These are phyloP conservation scores for Menidia menidia DNA, from an alignment of 2,797 vertebrate species.

Conservation along the genomic window DNA sequence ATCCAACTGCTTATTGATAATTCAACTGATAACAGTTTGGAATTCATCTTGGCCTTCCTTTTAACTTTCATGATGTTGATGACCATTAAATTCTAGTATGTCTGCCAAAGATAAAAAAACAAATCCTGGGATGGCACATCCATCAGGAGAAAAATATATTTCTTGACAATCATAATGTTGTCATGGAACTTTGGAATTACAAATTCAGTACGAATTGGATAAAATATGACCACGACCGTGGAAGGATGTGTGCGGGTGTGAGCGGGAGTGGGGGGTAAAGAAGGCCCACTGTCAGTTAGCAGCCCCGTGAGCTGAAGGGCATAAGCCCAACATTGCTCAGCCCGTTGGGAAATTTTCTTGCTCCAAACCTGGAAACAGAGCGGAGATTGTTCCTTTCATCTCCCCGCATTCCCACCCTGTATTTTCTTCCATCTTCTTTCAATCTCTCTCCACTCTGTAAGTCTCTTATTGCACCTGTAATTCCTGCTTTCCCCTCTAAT, in stretches of 20 bases:
- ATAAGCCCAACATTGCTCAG: slow-evolving; percentile 35
- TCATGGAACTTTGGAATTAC: not conserved
- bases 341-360: slow-evolving; percentile 62
- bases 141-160: too few species aligned
- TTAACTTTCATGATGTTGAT: too few species aligned
- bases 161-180: too few species aligned
- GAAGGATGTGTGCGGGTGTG: not conserved
- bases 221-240: slow-evolving; percentile 7
- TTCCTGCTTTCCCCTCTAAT: slow-evolving; percentile 47
- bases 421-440: slow-evolving; percentile 18
- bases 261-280: slow-evolving; percentile 30
- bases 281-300: slow-evolving; percentile 59
- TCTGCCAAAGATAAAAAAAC: too few species aligned
- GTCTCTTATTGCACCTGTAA: slow-evolving; percentile 53
- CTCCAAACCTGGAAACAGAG: slow-evolving; percentile 59
- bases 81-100: too few species aligned
- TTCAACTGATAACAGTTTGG: too few species aligned
- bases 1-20: too few species aligned
- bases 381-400: slow-evolving; percentile 56
- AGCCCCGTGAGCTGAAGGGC: slow-evolving; percentile 62
- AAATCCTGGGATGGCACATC: too few species aligned
- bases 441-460: slow-evolving; percentile 9
- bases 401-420: slow-evolving; percentile 6
- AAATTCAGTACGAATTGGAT: slow-evolving; percentile 2
- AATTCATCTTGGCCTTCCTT: too few species aligned